A percentile compares a stretch with the other conserved stretches of the same genome.
Conservation (phyloP, 2,113 vertebrate species). For the Calypte anna region DNA sequence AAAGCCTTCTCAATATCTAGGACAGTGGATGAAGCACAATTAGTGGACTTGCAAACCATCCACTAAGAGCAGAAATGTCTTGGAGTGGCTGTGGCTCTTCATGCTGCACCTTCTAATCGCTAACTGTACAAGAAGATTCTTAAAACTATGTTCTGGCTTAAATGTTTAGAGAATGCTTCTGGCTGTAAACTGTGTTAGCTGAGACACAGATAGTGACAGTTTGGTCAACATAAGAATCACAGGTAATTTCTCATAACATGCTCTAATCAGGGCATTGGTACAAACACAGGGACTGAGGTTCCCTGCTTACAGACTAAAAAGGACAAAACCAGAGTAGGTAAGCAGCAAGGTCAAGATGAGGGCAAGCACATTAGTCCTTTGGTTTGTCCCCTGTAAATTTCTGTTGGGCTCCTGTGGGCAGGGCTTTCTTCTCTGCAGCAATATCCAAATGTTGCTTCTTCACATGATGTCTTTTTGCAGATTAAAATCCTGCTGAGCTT, state of each 20-base stretch:
- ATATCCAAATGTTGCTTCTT: not conserved
- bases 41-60: not conserved
- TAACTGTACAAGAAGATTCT: not conserved
- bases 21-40: not conserved
- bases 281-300: not conserved
- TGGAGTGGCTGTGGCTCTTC: not conserved
- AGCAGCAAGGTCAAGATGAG: not conserved
- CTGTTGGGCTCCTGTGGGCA: not conserved
- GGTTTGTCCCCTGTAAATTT: not conserved
- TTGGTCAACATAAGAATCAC: not conserved
- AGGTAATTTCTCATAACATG: not conserved
- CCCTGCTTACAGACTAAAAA: not conserved
- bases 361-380: fast-evolving
- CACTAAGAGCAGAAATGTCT: not conserved
- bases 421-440: not conserved
- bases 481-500: not conserved
- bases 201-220: not conserved
- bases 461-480: not conserved
- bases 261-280: not conserved
- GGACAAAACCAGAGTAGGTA: not conserved
- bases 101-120: not conserved
- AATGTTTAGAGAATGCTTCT: not conserved
- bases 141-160: not conserved
- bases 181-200: not conserved
- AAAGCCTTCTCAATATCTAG: not conserved